Conservation (phyloP, 2,888 invertebrate genomes). For the Ochlodes sylvanus region DNA sequence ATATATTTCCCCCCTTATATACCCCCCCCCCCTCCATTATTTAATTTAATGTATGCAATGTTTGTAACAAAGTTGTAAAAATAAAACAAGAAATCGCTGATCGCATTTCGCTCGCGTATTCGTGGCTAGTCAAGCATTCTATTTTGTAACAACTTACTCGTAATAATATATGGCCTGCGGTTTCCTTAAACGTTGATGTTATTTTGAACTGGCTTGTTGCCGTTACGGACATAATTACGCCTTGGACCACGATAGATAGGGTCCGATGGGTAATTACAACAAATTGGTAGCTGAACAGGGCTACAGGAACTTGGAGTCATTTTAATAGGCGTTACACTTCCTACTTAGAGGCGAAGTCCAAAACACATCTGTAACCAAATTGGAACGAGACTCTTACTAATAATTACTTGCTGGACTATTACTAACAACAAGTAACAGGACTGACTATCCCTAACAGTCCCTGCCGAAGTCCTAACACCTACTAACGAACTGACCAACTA, state of each 20-base stretch:
- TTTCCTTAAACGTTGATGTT: slow-evolving; percentile 29
- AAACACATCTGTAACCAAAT: too few relatives aligned
- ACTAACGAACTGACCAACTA: too few relatives aligned
- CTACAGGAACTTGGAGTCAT: background rate
- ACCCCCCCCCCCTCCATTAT: too few relatives aligned
- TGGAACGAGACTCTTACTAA: too few relatives aligned
- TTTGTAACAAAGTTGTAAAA: too few relatives aligned
- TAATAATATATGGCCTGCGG: slow-evolving; percentile 31
- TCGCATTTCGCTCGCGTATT: background rate
- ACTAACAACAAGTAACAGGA: too few relatives aligned
- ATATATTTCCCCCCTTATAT: too few relatives aligned
- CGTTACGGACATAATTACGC: slow-evolving; percentile 21
- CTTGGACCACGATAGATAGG: background rate
- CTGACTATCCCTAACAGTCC: too few relatives aligned
- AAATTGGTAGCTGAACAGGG: background rate
- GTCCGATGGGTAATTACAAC: background rate
- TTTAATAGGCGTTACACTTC: background rate
- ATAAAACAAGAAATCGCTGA: background rate
- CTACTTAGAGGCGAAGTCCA: too few relatives aligned
- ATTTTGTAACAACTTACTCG: slow-evolving; percentile 26
- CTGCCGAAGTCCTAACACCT: too few relatives aligned
- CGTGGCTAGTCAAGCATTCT: background rate
- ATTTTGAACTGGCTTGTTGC: slow-evolving; percentile 23
- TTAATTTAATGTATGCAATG: too few relatives aligned
- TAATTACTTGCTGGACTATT: too few relatives aligned